A percentile compares a stretch with the other conserved stretches of the same genome.
Evolutionary conservation across 2,113 vertebrate genomes (phyloP).

Genomic region (Hystrix brachyura): DNA sequence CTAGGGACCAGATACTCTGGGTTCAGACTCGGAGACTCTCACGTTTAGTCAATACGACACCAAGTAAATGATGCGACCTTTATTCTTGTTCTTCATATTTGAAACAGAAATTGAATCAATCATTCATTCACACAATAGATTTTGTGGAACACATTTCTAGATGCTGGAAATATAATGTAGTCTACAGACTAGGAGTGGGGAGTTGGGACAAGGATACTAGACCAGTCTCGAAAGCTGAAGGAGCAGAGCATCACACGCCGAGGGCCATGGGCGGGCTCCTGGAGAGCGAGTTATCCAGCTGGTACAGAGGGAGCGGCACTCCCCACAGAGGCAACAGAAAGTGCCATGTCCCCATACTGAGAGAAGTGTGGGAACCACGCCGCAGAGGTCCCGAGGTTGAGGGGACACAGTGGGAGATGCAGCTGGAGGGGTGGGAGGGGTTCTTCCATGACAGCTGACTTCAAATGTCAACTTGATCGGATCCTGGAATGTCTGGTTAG

Average conservation of each 20-base stretch:
- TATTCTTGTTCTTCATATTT: background rate
- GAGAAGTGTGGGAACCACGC: background rate
- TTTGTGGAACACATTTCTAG: background rate
- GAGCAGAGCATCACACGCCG: accelerated
- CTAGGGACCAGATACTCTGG: too few species aligned
- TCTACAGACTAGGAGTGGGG: accelerated
- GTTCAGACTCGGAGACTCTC: background rate
- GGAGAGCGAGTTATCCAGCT: background rate
- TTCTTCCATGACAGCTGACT: accelerated
- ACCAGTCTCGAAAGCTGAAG: accelerated
- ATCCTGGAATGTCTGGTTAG: background rate
- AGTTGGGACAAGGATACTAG: accelerated
- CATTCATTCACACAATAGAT: accelerated
- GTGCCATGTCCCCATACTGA: background rate
- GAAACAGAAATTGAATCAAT: background rate
- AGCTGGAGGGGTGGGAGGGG: background rate
- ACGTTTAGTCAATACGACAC: accelerated
- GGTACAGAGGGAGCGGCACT: background rate
- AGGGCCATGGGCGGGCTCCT: accelerated
- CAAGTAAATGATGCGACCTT: background rate
- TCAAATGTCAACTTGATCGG: background rate
- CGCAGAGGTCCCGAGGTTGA: background rate
- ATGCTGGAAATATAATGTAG: background rate
- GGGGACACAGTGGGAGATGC: background rate
- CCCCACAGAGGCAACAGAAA: background rate